phyloP scores from a whole-genome alignment of 2,113 vertebrate genomes.

The Hypanus sabinus region DNA sequence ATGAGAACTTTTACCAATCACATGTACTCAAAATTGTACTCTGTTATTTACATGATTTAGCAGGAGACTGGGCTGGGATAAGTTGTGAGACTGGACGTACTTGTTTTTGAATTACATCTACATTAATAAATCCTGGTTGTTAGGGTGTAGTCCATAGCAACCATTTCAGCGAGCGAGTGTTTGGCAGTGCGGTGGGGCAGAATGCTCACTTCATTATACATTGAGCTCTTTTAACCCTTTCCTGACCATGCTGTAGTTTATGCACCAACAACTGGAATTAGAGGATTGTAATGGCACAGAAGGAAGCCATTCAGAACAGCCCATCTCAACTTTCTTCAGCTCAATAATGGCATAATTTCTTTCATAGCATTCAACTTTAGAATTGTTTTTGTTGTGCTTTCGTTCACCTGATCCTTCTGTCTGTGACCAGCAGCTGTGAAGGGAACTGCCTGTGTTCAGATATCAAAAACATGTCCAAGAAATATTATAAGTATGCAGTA shows the following conservation, averaged over 20 bases:
- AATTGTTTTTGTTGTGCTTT: background rate
- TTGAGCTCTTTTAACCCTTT: background rate
- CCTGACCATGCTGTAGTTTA: background rate
- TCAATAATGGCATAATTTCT: background rate
- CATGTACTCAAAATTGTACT: background rate
- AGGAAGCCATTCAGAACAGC: no score
- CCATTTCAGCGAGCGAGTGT: background rate
- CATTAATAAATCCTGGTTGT: background rate
- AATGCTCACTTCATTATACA: background rate
- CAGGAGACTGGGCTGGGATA: background rate
- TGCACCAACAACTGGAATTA: background rate
- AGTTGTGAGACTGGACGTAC: background rate
- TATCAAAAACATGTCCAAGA: no score
- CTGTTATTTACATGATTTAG: no score
- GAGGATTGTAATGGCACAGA: no score
- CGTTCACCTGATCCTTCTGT: no score
- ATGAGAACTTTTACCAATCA: background rate
- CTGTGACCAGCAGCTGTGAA: no score
- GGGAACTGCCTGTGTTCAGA: no score
- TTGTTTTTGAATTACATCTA: background rate
- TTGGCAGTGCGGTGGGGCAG: background rate
- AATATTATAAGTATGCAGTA: no score
- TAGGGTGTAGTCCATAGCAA: conserved; percentile 23
- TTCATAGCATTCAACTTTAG: background rate
- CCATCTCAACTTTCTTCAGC: background rate